Conservation (phyloP, 2,888 invertebrate species). For the Idaea straminata region DNA sequence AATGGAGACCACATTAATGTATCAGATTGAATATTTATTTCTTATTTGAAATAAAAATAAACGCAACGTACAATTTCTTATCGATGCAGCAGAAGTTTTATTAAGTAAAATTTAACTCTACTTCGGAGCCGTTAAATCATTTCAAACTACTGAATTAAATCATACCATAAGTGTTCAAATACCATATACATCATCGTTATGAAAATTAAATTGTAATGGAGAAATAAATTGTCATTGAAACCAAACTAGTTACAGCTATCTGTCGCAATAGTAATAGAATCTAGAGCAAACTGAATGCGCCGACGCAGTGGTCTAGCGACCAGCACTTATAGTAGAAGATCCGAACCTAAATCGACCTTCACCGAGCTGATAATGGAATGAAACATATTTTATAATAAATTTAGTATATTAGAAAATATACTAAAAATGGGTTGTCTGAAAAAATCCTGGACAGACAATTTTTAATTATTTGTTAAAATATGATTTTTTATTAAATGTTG, state of each 20-base stretch:
- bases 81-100: conserved; percentile 29
- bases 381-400: too few species aligned
- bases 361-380: too few species aligned
- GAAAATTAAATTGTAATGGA: conserved; percentile 41
- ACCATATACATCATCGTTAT: background rate
- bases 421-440: too few species aligned
- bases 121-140: background rate
- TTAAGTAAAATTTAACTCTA: conserved; percentile 24
- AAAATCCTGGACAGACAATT: too few species aligned
- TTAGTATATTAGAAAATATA: too few species aligned
- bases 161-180: background rate
- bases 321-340: too few species aligned
- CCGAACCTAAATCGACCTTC: too few species aligned
- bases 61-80: conserved; percentile 29
- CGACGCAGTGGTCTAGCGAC: background rate
- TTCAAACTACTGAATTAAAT: too few species aligned
- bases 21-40: conserved; percentile 63
- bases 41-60: conserved; percentile 43
- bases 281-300: conserved; percentile 63
- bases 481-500: too few species aligned
- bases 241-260: conserved; percentile 33
- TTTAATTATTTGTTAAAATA: too few species aligned
- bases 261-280: conserved; percentile 57
- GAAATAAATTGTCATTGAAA: conserved; percentile 55
- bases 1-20: conserved; percentile 70